Conservation (phyloP, 2,113 vertebrate genomes). For the Ciconia boyciana region DNA sequence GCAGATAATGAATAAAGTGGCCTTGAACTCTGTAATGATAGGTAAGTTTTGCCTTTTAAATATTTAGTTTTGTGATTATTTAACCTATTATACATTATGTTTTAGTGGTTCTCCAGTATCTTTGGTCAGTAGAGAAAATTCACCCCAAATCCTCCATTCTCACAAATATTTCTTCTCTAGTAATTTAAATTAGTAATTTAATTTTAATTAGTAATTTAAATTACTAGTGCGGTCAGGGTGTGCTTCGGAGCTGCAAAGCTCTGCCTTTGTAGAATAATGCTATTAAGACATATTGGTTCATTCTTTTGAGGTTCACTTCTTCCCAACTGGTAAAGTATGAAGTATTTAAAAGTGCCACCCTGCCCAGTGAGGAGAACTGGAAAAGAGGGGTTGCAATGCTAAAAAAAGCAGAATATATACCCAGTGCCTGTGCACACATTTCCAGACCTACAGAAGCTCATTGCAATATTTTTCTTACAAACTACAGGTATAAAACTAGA, state of each 20-base stretch:
- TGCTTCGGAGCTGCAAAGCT: neutral
- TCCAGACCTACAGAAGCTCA: neutral
- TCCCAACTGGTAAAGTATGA: neutral
- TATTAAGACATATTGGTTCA: neutral
- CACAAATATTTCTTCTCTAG: neutral
- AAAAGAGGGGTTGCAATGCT: neutral
- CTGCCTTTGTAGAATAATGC: neutral
- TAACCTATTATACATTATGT: neutral
- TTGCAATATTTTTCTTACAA: neutral
- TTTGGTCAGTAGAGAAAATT: neutral
- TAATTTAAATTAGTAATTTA: neutral
- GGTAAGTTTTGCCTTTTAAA: neutral
- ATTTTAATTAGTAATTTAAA: neutral
- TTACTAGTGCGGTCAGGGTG: neutral
- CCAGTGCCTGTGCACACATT: rapidly evolving
- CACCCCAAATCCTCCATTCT: neutral
- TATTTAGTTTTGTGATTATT: neutral
- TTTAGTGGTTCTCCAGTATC: neutral
- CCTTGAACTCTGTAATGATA: conserved; percentile 38
- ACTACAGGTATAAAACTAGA: conserved; percentile 68
- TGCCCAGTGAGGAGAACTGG: neutral
- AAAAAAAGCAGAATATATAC: neutral
- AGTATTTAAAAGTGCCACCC: neutral
- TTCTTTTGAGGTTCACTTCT: neutral
- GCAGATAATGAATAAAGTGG: conserved; percentile 62